Evolutionary conservation across 2,113 vertebrate genomes (phyloP), one percentile per base, ranked within the genome.

Genomic region (Scomber scombrus): DNA sequence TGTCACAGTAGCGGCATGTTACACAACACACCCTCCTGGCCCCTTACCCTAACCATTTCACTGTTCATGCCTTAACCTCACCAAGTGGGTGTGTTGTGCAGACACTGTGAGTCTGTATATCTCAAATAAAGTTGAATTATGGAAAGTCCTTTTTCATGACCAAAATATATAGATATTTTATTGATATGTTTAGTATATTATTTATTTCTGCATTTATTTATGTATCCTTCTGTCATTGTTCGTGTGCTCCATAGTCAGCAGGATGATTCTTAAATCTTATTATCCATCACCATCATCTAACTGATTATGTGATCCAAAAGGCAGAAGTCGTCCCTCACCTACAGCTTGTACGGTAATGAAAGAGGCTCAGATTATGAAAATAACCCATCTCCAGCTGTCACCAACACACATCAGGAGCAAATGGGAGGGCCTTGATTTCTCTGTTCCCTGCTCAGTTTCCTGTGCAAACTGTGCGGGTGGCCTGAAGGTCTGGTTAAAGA

Each of bases 361-460:
- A 88, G 85, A 80, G 63, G 31, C 71, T 89, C n/a, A 46, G 71
- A 92, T 88, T 85, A 89, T 88, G 75, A 89, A 88, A 86, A 85
- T 63, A 80, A 43, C 66, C 65, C 34, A 7, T 66, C 29, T 58
- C 51, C 58, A 3, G 6, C 72, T 69, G 75, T 60, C 70, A 43
- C 16, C 4, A 29, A 81, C 80, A 61, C 76, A 78, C 19, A 78
- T 60, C 1, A 3, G 49, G 43, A 78, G 70, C 23, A 68, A 85
- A 79, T 66, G 40, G 71, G 52, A 63, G 60, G 11, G 40, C 51
- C 67, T 69, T 65, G 78, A 65, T 89, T 84, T 71, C 34, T 71
- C 71, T 52, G 66, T 63, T 88, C 61, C 78, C 78, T 15, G 57
- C 75, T 78, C 69, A 19, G 29, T 31, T 80, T 82, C 62, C 58